Base-by-base conservation (phyloP, 2,797 vertebrate genomes). In the Myripristis jacobus region DNA sequence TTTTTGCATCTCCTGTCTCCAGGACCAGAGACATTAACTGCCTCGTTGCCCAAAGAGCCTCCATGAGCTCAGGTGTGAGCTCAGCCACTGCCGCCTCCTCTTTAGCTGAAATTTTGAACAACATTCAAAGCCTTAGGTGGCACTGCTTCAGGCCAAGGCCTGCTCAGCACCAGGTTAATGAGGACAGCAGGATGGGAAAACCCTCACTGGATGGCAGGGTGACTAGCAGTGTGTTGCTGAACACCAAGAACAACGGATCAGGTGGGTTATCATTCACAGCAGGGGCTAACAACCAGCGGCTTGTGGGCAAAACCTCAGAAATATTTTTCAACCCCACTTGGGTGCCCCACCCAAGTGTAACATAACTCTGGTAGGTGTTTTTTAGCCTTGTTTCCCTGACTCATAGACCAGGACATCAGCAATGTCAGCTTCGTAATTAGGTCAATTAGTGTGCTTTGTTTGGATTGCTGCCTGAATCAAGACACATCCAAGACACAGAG, bases 121-220 rank as follows among this genome's bases (percentile, higher is more conserved):
- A 96, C 94, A 97, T 98, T 91, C 94, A 95, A 93, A 92, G 94
- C 77, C 94, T 96, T 92, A 94, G 96, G 93, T 95, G 95, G 91
- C 94, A 95, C 89, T 97, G 94, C 94, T 98, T 96, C 85, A 95
- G 95, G 84, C 96, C 96, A 80, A 95, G 94, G 93, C 91, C 92
- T 70, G 86, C 89, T 84, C 93, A 93, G 80, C 85, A 90, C 81
- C 94, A 92, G 83, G 91, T 93, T 82, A 92, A 80, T 36, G 93
- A 90, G 75, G 94, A 87, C 91, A 92, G 91, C 86, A 93, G 94
- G 93, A 94, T 93, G 87, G 93, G 91, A 87, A 92, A 91, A 87
- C 89, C 92, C 89, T 91, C 92, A 89, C 88, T 92, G 88, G 92
- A 93, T 79, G 89, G 88, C 86, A 93, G 92, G 91, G 89, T 93